Conservation (phyloP, 2,888 invertebrate genomes). For the Digitonthophagus gazella region DNA sequence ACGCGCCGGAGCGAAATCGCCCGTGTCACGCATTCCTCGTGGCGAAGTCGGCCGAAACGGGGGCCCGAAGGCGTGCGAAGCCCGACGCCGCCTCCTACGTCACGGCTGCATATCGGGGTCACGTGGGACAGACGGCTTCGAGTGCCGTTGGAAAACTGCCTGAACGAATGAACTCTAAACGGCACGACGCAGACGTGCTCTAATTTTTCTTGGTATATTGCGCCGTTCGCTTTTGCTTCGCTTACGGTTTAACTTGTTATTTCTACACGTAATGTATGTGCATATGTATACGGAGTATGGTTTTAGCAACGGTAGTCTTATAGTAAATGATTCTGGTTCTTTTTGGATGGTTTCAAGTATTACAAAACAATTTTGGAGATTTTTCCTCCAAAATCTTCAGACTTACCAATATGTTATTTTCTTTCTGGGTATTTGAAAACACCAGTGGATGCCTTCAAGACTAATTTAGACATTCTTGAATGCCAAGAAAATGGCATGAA, state of each 20-base stretch:
- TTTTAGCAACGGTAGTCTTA: neutral
- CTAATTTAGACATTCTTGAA: no score
- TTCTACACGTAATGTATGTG: no score
- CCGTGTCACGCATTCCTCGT: conserved; percentile 38
- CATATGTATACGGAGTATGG: neutral
- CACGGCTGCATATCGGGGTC: conserved; percentile 42
- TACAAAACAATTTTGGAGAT: no score
- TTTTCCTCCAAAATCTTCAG: no score
- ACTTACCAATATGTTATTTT: no score
- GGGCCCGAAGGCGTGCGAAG: conserved; percentile 29
- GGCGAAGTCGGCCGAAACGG: conserved; percentile 13
- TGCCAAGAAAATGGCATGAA: no score
- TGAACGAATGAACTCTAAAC: neutral
- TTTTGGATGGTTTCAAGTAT: no score
- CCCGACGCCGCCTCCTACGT: conserved; percentile 32
- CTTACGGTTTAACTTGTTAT: neutral
- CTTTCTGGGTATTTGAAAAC: no score
- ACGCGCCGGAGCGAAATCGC: conserved; percentile 37
- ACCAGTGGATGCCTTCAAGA: no score
- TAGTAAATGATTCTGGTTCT: no score
- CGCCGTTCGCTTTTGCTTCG: neutral
- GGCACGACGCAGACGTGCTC: neutral
- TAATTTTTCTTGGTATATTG: neutral
- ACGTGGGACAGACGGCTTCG: conserved; percentile 30
- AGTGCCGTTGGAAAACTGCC: neutral